Conservation (phyloP, 1,140 invertebrate genomes). For the Uloborus diversus region DNA sequence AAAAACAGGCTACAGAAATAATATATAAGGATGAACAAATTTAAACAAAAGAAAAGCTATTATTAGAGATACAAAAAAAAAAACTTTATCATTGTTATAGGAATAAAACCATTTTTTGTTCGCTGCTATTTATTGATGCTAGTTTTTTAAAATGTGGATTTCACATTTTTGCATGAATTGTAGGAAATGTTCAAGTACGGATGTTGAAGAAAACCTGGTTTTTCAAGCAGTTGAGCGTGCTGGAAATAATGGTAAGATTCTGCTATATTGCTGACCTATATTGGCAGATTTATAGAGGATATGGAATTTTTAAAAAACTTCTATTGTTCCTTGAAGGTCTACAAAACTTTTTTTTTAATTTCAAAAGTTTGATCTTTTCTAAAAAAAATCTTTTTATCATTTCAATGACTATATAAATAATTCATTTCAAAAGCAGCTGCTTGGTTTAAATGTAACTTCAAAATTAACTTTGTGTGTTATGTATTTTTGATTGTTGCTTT, state of each 20-base stretch:
- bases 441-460: too few species aligned
- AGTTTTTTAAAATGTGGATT: not conserved
- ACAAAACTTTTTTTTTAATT: not conserved
- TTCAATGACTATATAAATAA: not conserved
- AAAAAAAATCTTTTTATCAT: not conserved
- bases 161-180: not conserved
- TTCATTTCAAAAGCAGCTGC: not conserved
- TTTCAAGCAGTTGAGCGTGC: conserved; percentile 91
- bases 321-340: not conserved
- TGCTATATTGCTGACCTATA: too few species aligned
- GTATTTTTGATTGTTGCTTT: too few species aligned
- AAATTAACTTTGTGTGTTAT: too few species aligned
- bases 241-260: conserved; percentile 76
- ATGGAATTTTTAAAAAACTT: not conserved
- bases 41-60: not conserved
- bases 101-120: too few species aligned
- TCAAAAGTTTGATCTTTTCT: not conserved
- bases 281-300: not conserved
- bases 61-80: not conserved
- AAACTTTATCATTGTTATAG: not conserved
- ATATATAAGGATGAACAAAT: too few species aligned
- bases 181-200: not conserved
- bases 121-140: not conserved
- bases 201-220: conserved; percentile 86
- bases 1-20: too few species aligned